Conservation (phyloP, 1,140 invertebrate genomes). For the Listronotus bonariensis region DNA sequence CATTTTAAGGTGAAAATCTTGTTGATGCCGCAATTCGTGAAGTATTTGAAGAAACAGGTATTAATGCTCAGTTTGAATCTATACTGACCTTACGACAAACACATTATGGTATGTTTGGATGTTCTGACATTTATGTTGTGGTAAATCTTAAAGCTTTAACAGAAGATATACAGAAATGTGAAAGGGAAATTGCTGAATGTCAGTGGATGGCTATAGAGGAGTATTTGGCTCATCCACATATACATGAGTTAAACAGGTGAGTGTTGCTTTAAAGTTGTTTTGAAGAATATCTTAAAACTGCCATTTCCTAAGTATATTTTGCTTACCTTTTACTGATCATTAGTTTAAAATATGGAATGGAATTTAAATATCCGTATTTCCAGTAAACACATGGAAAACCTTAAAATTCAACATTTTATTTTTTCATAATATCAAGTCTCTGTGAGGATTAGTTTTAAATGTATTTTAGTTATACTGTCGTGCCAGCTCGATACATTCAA, state of each 20-base stretch:
- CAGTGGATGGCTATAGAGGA: slow-evolving; percentile 84
- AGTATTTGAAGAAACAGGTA: slow-evolving; percentile 87
- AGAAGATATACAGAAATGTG: slow-evolving; percentile 68
- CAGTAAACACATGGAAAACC: no score
- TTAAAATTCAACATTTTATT: no score
- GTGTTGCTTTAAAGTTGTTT: background rate
- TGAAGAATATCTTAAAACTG: no score
- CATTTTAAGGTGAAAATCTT: slow-evolving; percentile 75
- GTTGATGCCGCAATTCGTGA: slow-evolving; percentile 79
- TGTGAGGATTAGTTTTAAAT: no score
- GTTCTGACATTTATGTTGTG: slow-evolving; percentile 85
- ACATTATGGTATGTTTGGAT: slow-evolving; percentile 72
- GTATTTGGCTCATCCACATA: slow-evolving; percentile 71
- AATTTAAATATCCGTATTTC: no score
- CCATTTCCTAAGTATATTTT: no score
- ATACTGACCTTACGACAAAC: slow-evolving; percentile 78
- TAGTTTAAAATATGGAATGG: no score
- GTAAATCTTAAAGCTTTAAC: slow-evolving; percentile 72
- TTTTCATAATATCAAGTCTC: no score
- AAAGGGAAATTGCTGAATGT: slow-evolving; percentile 75
- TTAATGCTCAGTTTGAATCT: slow-evolving; percentile 74
- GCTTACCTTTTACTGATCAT: no score
- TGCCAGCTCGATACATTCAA: no score
- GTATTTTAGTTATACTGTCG: no score
- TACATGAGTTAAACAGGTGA: slow-evolving; percentile 72